These are phyloP conservation scores for Toxotes chatareus DNA, from an alignment of 2,113 vertebrate species.

Conservation along the genomic window DNA sequence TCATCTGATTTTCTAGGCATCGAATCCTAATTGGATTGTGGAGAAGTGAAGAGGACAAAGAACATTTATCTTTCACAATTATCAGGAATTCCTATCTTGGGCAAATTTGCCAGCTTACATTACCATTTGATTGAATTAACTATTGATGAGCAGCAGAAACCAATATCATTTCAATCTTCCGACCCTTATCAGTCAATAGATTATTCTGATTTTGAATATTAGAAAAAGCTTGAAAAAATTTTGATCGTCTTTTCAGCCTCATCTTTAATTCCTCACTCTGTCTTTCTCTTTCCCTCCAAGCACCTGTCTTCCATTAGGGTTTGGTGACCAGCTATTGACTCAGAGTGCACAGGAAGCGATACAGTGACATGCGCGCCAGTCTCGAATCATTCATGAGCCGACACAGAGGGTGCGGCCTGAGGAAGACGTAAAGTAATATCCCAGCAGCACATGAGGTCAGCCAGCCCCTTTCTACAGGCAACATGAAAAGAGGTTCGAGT, in stretches of 20 bases:
- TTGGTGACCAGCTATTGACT: slow-evolving; percentile 48
- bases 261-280: background rate
- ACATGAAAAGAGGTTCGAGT: slow-evolving; percentile 73
- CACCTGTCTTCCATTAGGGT: slow-evolving; percentile 76
- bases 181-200: slow-evolving; percentile 24
- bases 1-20: slow-evolving; percentile 63
- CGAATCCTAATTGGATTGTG: slow-evolving; percentile 77
- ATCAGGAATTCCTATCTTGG: slow-evolving; percentile 72
- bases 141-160: slow-evolving; percentile 70
- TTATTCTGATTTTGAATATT: slow-evolving; percentile 40
- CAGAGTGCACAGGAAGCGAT: slow-evolving; percentile 51
- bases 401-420: slow-evolving; percentile 54
- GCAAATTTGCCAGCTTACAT: slow-evolving; percentile 74
- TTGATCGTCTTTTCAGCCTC: slow-evolving; percentile 15
- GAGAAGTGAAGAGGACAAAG: slow-evolving; percentile 66
- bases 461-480: slow-evolving; percentile 48
- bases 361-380: slow-evolving; percentile 40
- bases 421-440: slow-evolving; percentile 74
- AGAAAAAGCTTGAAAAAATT: slow-evolving; percentile 29
- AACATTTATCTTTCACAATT: slow-evolving; percentile 72
- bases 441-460: slow-evolving; percentile 69
- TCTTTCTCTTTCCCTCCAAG: slow-evolving; percentile 1
- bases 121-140: slow-evolving; percentile 71
- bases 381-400: slow-evolving; percentile 40
- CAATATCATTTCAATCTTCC: slow-evolving; percentile 47